Evolutionary conservation across 2,888 invertebrate species (phyloP), one percentile per base, ranked within the genome.

Genomic region (Caenorhabditis sp.): DNA sequence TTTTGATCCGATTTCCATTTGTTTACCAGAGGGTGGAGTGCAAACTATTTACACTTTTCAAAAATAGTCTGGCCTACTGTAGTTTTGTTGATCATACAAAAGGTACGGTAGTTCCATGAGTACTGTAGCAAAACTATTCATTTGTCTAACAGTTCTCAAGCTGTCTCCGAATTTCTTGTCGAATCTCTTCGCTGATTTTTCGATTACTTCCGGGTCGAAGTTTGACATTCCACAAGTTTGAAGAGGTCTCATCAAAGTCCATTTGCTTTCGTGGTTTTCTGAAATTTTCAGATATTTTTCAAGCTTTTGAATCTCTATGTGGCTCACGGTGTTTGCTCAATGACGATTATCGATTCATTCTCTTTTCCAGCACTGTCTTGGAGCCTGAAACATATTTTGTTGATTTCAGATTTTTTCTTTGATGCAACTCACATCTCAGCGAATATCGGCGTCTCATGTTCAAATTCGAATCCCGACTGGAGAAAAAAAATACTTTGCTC

Each of bases 1-100:
- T n/a, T n/a, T n/a, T n/a, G n/a, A n/a, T n/a, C n/a, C n/a, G n/a
- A n/a, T n/a, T n/a, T n/a, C n/a, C n/a, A n/a, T n/a, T n/a, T n/a
- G n/a, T n/a, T n/a, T n/a, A n/a, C n/a, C n/a, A n/a, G n/a, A n/a
- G n/a, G n/a, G n/a, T n/a, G n/a, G n/a, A n/a, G n/a, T n/a, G n/a
- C n/a, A n/a, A n/a, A n/a, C n/a, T n/a, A n/a, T n/a, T n/a, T n/a
- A n/a, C n/a, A n/a, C n/a, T n/a, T n/a, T n/a, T n/a, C 26, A 54
- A 20, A 70, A 70, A 65, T 70, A 31, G 31, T 10, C 31, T 10
- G 5, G 31, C 31, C 31, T 10, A 31, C 31, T 31, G 4, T 31
- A 31, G 4, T 31, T 4, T 31, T 31, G 4, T 31, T 31, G 31
- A n/a, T n/a, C n/a, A n/a, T n/a, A n/a, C n/a, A n/a, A n/a, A n/a